phyloP scores from a whole-genome alignment of 2,113 vertebrate species.

The Glaucomys volans region DNA sequence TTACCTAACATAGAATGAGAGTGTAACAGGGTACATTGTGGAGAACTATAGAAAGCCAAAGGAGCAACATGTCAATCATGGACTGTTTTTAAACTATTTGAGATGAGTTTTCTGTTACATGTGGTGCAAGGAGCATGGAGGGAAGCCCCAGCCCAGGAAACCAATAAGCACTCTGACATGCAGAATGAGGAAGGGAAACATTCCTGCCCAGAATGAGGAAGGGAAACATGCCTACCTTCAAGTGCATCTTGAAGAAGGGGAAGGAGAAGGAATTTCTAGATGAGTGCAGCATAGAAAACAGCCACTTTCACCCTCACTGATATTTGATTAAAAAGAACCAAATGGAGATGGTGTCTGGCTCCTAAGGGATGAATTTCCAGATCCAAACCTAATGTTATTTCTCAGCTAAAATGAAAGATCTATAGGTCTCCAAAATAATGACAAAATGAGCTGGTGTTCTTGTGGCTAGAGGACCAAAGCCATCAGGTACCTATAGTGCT shows the following conservation, averaged over 20 bases:
- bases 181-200: background rate
- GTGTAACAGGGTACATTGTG: background rate
- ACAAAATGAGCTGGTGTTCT: background rate
- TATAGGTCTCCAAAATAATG: background rate
- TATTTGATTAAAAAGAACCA: background rate
- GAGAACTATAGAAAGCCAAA: background rate
- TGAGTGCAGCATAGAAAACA: background rate
- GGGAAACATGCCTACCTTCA: background rate
- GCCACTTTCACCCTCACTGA: background rate
- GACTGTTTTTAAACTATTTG: no score
- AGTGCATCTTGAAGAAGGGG: background rate
- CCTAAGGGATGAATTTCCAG: background rate
- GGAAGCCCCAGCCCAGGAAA: background rate
- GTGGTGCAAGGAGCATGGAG: background rate
- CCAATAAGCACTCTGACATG: rapidly evolving
- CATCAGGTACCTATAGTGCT: background rate
- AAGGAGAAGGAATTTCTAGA: background rate
- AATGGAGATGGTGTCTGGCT: background rate
- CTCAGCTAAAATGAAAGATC: background rate
- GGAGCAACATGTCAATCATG: background rate
- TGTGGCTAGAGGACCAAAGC: background rate
- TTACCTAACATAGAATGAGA: background rate
- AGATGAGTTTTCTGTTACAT: no score
- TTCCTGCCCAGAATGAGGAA: no score
- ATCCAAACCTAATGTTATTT: background rate